Conservation (phyloP, 1,140 invertebrate species). For the Planococcus citri region DNA sequence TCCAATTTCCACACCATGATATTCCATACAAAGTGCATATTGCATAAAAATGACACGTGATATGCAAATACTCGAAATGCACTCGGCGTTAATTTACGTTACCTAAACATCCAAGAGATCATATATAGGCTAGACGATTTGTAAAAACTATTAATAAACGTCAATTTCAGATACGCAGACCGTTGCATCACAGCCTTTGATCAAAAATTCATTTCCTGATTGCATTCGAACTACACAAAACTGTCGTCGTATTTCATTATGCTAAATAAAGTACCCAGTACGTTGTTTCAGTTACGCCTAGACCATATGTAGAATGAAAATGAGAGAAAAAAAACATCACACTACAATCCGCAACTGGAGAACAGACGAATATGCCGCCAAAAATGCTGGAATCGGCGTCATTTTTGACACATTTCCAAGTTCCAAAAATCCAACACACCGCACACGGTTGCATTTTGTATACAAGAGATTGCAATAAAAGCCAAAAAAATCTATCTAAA, state of each 20-base stretch:
- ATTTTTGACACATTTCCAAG: not conserved
- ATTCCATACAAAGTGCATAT: no score
- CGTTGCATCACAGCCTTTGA: not conserved
- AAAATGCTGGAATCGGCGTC: not conserved
- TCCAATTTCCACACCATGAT: no score
- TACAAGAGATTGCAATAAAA: no score
- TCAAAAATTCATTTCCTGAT: conserved; percentile 3
- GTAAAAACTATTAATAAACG: not conserved
- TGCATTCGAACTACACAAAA: not conserved
- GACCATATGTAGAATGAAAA: not conserved
- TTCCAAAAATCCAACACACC: not conserved
- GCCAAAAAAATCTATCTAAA: no score
- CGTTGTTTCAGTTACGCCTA: no score
- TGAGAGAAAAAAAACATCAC: not conserved
- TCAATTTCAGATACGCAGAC: not conserved
- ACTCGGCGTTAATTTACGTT: no score
- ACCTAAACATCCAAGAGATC: no score
- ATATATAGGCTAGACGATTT: no score
- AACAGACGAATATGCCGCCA: not conserved
- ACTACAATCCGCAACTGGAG: not conserved
- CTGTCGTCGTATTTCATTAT: not conserved
- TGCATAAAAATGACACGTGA: no score
- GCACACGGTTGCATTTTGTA: no score
- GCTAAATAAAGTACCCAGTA: no score
- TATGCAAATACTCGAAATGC: no score